phyloP scores from a whole-genome alignment of 1,140 invertebrate species.

The Ooceraea biroi region DNA sequence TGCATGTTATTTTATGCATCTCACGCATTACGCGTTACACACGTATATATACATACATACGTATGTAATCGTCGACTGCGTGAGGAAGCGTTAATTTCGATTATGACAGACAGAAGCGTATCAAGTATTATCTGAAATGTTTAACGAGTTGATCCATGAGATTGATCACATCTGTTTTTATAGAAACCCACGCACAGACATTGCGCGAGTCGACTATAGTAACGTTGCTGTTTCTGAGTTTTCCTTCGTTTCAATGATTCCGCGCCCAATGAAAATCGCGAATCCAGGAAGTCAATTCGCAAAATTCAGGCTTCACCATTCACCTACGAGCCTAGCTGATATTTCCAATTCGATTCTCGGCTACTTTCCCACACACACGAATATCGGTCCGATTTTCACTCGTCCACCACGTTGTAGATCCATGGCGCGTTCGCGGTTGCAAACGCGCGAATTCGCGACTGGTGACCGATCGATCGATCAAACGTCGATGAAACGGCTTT shows the following conservation, averaged over 20 bases:
- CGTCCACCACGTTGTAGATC: background rate
- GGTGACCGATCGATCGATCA: background rate
- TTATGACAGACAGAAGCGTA: background rate
- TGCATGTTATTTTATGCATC: background rate
- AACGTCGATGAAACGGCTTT: background rate
- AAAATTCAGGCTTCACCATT: background rate
- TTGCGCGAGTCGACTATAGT: background rate
- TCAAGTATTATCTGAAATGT: slow-evolving; percentile 17
- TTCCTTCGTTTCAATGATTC: background rate
- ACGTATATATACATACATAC: background rate
- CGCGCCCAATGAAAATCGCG: too few species aligned
- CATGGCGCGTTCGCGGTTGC: background rate
- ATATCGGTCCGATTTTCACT: background rate
- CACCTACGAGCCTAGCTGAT: background rate
- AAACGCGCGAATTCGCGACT: slow-evolving; percentile 2
- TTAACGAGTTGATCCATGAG: background rate
- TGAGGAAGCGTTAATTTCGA: background rate
- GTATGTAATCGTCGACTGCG: too few species aligned
- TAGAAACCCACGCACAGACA: background rate
- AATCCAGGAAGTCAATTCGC: too few species aligned
- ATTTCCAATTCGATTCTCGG: background rate
- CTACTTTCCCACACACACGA: background rate
- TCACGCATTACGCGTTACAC: background rate
- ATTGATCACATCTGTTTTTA: slow-evolving; percentile 4
- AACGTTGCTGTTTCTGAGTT: background rate